Evolutionary conservation across 2,888 invertebrate genomes (phyloP).

Genomic region (Spisula subtruncata): DNA sequence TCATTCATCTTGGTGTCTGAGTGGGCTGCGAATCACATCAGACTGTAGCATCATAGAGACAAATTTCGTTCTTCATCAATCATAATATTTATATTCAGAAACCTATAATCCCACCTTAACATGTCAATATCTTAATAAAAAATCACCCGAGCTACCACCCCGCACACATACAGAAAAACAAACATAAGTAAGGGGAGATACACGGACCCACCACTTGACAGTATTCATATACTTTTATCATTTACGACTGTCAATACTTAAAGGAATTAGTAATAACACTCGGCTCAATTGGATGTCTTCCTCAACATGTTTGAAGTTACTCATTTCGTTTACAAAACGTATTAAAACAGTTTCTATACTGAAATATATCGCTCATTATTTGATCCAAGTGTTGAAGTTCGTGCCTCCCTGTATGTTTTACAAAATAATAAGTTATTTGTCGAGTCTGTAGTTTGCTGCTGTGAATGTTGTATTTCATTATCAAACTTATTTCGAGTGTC

Average conservation of each 20-base stretch:
- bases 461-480: slow-evolving; percentile 56
- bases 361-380: slow-evolving; percentile 52
- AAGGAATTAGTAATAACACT: slow-evolving; percentile 60
- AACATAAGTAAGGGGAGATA: slow-evolving; percentile 36
- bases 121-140: neutral
- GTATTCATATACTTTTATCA: slow-evolving; percentile 31
- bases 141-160: neutral
- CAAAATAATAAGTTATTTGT: slow-evolving; percentile 59
- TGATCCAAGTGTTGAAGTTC: slow-evolving; percentile 42
- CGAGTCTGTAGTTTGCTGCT: slow-evolving; percentile 43
- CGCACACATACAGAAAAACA: slow-evolving; percentile 26
- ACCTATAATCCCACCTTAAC: neutral
- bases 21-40: too few species aligned
- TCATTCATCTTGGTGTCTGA: too few species aligned
- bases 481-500: slow-evolving; percentile 47
- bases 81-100: neutral
- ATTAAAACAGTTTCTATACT: slow-evolving; percentile 51
- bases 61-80: neutral
- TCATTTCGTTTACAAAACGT: slow-evolving; percentile 48
- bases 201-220: neutral
- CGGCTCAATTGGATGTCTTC: slow-evolving; percentile 55
- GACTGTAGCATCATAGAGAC: neutral
- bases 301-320: slow-evolving; percentile 58
- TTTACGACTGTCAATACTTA: slow-evolving; percentile 42
- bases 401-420: slow-evolving; percentile 55